phyloP scores from a whole-genome alignment of 2,113 vertebrate species.

The Cynocephalus volans region DNA sequence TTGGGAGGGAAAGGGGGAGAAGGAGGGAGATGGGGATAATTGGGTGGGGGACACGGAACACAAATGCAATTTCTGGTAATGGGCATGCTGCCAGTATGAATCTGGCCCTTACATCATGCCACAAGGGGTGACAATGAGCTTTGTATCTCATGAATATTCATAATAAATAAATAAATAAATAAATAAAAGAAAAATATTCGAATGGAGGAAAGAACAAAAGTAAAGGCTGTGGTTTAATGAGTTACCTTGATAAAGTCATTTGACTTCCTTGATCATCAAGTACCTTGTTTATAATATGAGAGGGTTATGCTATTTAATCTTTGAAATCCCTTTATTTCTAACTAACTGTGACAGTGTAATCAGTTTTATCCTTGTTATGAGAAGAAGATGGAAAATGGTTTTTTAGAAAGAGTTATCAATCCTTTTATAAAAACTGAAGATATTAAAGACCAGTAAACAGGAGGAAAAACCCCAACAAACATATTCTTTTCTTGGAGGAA shows the following conservation, averaged over 20 bases:
- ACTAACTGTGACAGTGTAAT: not conserved
- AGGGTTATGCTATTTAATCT: not conserved
- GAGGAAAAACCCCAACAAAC: not conserved
- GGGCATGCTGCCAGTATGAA: no score
- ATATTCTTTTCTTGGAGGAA: conserved; percentile 32
- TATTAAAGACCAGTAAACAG: not conserved
- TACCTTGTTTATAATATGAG: conserved; percentile 3
- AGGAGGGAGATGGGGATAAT: no score
- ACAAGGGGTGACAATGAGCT: no score
- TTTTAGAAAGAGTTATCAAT: conserved; percentile 50
- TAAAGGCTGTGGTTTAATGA: not conserved
- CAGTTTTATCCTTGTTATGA: conserved; percentile 1
- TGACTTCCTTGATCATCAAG: conserved; percentile 23
- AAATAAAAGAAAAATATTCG: not conserved
- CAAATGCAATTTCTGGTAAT: no score
- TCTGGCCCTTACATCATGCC: no score
- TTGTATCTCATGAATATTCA: no score
- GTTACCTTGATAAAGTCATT: conserved; percentile 38
- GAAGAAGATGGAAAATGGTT: not conserved
- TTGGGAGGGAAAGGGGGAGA: no score
- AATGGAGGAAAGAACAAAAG: conserved; percentile 32
- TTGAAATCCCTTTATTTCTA: not conserved
- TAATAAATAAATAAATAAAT: no score
- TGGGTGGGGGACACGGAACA: no score
- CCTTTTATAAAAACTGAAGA: not conserved